These are phyloP conservation scores for Varecia variegata DNA, from an alignment of 2,797 vertebrate species.

Conservation along the genomic window DNA sequence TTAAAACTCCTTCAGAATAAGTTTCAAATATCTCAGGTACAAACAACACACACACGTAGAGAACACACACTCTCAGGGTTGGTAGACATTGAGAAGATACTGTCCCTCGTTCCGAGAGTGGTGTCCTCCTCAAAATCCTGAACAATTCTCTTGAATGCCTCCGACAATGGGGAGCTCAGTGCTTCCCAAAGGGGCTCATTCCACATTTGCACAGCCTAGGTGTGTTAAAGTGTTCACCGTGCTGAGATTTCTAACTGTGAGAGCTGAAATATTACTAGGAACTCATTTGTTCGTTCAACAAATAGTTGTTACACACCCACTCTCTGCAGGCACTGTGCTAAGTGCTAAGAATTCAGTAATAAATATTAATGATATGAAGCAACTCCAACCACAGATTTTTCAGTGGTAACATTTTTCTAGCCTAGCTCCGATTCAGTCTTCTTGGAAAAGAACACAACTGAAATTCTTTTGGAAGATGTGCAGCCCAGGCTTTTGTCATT, in stretches of 20 bases:
- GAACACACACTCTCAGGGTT: neutral
- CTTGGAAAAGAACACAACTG: neutral
- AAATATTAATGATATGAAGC: neutral
- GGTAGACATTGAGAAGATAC: neutral
- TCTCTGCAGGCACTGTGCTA: neutral
- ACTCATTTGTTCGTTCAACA: neutral
- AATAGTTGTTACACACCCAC: neutral
- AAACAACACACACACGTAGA: neutral
- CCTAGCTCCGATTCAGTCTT: neutral
- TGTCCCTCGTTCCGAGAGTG: neutral
- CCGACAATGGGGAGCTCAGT: neutral
- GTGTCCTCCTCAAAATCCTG: neutral
- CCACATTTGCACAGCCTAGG: neutral
- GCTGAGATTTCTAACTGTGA: neutral
- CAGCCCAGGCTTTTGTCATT: neutral
- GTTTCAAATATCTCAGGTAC: neutral
- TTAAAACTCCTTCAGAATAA: neutral
- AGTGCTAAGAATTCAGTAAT: neutral
- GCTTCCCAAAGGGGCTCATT: neutral
- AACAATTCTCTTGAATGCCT: neutral
- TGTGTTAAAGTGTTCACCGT: neutral
- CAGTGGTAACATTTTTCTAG: neutral
- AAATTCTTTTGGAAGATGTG: neutral
- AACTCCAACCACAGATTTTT: neutral
- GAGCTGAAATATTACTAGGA: constrained; percentile 9